Evolutionary conservation across 2,113 vertebrate genomes (phyloP), one percentile per base, ranked within the genome.

Genomic region (Dicentrarchus labrax): DNA sequence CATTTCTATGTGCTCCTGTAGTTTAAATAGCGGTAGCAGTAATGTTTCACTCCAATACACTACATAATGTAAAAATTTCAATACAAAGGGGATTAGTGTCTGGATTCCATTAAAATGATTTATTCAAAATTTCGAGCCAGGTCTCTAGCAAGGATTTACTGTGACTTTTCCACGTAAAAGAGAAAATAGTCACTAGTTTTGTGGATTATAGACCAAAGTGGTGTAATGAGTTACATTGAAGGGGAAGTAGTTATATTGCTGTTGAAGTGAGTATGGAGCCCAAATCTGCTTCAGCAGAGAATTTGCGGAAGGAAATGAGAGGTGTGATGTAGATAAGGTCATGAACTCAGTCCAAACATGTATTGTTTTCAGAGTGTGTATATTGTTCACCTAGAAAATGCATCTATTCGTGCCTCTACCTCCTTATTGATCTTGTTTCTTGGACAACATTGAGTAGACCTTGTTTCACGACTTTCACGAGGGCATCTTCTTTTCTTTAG

Each of bases 281-380:
- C 30, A 12, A 41, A 76, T 83, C 43, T 68, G 50, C 6, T 30
- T 21, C 6, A 5, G 8, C 2, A 22, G 48, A 24, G 15, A 70
- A 54, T 84, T 36, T 51, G 38, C 1, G 17, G 67, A 73, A 36
- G 56, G 51, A 80, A 62, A 50, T 66, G 39, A 73, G n/a, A 68
- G 7, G 21, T 45, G 21, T 62, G 21, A 57, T 48, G 17, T 30
- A 10, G n/a, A 74, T 54, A 54, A 39, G 11, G 47, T 22, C 36
- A n/a, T 72, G 60, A 66, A 41, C 24, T 43, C 15, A 15, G 7
- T 45, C 51, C 9, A 41, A 6, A 59, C 41, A 11, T 12, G 4
- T 22, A 11, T 30, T 41, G 30, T 30, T 62, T 79, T 11, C 16
- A 19, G 8, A 15, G 24, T 70, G 15, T 24, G 9, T 5, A 4